Evolutionary conservation across 2,797 vertebrate species (phyloP).

Genomic region (Diglossa cyanea): DNA sequence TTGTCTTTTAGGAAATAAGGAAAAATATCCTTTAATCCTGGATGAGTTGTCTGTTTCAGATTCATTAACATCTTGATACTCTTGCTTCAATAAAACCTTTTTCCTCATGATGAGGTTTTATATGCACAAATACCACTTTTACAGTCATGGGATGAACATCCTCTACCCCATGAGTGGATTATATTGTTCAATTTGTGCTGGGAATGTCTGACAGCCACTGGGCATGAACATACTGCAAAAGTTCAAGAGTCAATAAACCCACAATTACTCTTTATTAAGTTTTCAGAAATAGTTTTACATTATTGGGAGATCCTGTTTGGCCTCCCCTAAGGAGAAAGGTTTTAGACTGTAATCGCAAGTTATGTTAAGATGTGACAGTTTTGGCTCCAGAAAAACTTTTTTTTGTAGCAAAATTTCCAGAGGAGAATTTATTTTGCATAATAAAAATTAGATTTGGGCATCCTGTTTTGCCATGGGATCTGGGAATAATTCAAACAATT

Average conservation of each 20-base stretch:
- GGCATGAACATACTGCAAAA: neutral
- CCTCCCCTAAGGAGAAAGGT: neutral
- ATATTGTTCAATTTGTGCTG: neutral
- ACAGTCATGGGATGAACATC: neutral
- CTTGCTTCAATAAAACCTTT: neutral
- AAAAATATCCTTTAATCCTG: neutral
- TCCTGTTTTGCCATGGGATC: neutral
- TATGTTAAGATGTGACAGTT: neutral
- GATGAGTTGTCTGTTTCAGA: neutral
- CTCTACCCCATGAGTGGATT: neutral
- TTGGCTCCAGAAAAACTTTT: neutral
- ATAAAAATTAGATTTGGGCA: neutral
- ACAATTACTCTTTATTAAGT: neutral
- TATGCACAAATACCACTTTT: neutral
- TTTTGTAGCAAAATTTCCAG: neutral
- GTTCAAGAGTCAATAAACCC: neutral
- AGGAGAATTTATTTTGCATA: neutral
- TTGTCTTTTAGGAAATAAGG: neutral
- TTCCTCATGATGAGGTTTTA: neutral
- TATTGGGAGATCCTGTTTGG: neutral
- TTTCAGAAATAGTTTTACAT: neutral
- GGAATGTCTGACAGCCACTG: neutral
- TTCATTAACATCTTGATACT: neutral
- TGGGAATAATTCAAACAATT: neutral
- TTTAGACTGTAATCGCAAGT: neutral